Evolutionary conservation across 2,113 vertebrate species (phyloP), one percentile per base, ranked within the genome.

Genomic region (Gobiocypris rarus): DNA sequence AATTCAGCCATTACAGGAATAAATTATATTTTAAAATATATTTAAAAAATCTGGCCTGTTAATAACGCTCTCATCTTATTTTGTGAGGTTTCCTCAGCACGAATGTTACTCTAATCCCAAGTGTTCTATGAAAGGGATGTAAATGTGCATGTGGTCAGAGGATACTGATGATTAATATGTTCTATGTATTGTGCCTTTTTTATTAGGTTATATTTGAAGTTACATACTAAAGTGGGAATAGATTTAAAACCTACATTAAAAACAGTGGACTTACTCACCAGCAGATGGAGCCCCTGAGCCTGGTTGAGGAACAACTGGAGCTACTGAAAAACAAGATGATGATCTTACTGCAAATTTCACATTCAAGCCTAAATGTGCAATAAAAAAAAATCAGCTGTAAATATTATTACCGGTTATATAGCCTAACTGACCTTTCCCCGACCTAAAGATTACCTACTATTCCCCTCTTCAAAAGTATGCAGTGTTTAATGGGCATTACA

Each of bases 51-150:
- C n/a, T n/a, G 65, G 0, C 76, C 80, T 0, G 0, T 9, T 0
- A 87, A 13, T 38, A 91, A 79, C 0, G 1, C 9, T 43, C 90
- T 83, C 89, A 89, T 89, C 56, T 48, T 86, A 0, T 28, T 0
- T 26, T 63, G 34, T 22, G 2, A 0, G 34, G 76, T 88, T 4
- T 0, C 24, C 65, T 63, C 11, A 3, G 24, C 3, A 13, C 0
- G 9, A 3, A 2, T 24, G 0, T 43, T 1, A 0, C n/a, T 10
- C 74, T 92, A 93, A 0, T 0, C 0, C n/a, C n/a, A 93, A 93
- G 4, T 76, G 28, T 9, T 0, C 75, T 79, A 6, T 63, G 3
- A 73, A 45, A 19, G 34, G 61, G 2, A 63, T 45, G 11, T 0
- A 26, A 59, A 24, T 2, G 10, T 19, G n/a, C 56, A 61, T 28